phyloP scores from a whole-genome alignment of 2,113 vertebrate species.

The Chaetorhynchus papuensis region DNA sequence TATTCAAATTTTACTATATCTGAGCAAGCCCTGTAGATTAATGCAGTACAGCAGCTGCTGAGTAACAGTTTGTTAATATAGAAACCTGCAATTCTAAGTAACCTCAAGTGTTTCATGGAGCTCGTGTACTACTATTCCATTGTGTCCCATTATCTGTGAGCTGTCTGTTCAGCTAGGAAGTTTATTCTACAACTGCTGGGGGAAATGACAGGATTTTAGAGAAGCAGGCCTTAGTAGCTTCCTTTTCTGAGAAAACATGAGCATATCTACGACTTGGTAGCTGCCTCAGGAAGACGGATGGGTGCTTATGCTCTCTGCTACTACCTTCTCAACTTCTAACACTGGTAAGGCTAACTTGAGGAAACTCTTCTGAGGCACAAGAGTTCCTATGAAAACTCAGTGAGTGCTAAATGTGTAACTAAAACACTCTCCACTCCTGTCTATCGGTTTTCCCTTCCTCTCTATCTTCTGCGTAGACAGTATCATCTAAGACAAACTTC shows the following conservation, averaged over 20 bases:
- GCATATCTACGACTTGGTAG: not conserved
- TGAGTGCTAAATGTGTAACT: not conserved
- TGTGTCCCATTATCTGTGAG: not conserved
- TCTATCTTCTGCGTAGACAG: not conserved
- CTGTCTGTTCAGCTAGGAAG: not conserved
- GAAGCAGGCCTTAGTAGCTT: not conserved
- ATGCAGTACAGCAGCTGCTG: not conserved
- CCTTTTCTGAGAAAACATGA: not conserved
- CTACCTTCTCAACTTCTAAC: not conserved
- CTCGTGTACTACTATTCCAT: not conserved
- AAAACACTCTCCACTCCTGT: not conserved
- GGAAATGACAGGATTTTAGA: not conserved
- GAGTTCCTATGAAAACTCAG: not conserved
- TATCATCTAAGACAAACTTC: not conserved
- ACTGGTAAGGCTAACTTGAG: not conserved
- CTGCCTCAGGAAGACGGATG: not conserved
- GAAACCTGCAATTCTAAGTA: not conserved
- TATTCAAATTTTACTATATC: not conserved
- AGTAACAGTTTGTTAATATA: not conserved
- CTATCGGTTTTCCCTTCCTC: not conserved
- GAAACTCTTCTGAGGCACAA: not conserved
- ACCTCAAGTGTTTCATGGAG: not conserved
- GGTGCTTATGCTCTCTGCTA: not conserved
- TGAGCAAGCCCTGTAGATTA: not conserved
- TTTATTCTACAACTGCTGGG: not conserved